Evolutionary conservation across 2,113 vertebrate genomes (phyloP).

Genomic region (Aplodontia rufa): DNA sequence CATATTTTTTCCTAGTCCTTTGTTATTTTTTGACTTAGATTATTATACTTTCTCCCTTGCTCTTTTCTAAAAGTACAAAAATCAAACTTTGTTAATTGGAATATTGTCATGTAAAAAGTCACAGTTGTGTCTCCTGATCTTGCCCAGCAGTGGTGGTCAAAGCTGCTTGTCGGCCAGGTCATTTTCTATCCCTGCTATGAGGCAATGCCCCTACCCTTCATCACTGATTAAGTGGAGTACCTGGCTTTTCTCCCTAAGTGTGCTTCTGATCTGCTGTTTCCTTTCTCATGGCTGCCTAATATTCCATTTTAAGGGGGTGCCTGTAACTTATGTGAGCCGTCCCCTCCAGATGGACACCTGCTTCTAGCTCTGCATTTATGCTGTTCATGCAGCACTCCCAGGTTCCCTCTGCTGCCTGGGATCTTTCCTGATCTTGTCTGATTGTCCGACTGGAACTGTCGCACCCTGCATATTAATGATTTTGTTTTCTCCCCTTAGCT

Average conservation of each 20-base stretch:
- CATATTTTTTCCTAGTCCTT: neutral
- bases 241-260: neutral
- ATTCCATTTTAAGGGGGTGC: neutral
- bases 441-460: neutral
- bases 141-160: neutral
- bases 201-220: fast-evolving
- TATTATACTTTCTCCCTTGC: neutral
- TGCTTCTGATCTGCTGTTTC: neutral
- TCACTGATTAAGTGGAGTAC: neutral
- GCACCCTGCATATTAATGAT: fast-evolving
- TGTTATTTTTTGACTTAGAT: neutral
- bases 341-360: neutral
- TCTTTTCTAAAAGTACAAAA: neutral
- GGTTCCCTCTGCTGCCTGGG: fast-evolving
- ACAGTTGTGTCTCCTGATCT: neutral
- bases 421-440: neutral
- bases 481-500: constrained; percentile 85
- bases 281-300: neutral
- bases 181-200: neutral
- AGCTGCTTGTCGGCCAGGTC: neutral
- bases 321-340: fast-evolving
- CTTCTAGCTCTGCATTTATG: fast-evolving
- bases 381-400: fast-evolving
- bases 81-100: neutral
- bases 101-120: neutral